Conservation (phyloP, 2,888 invertebrate genomes). For the Synergus itoensis region DNA sequence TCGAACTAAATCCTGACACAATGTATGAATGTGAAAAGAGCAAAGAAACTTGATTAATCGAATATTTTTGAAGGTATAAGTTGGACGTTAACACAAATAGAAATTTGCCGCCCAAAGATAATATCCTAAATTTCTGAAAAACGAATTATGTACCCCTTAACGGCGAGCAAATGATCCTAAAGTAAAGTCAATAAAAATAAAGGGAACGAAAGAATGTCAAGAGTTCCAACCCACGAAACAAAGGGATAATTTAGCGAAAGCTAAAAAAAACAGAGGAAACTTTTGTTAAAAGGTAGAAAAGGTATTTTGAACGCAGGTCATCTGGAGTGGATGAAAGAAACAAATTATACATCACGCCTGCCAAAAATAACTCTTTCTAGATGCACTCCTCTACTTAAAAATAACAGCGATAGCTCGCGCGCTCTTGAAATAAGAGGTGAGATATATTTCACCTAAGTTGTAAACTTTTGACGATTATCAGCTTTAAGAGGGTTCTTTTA, state of each 20-base stretch:
- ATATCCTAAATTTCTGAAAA: background rate
- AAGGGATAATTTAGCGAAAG: slow-evolving; percentile 22
- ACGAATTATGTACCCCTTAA: background rate
- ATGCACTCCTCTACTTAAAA: slow-evolving; percentile 32
- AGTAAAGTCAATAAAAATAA: slow-evolving; percentile 8
- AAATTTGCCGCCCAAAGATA: background rate
- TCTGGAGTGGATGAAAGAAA: slow-evolving; percentile 28
- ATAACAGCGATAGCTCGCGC: slow-evolving; percentile 13
- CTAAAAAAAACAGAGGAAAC: slow-evolving; percentile 9
- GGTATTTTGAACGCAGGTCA: slow-evolving; percentile 11
- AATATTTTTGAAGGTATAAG: background rate
- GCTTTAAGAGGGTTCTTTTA: slow-evolving; percentile 2
- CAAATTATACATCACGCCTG: slow-evolving; percentile 26
- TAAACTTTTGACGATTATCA: slow-evolving; percentile 11
- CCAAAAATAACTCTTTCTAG: slow-evolving; percentile 37
- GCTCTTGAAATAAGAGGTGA: slow-evolving; percentile 27
- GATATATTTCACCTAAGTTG: slow-evolving; percentile 23
- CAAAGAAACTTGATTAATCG: too few species aligned
- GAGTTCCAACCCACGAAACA: background rate
- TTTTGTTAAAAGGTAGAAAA: slow-evolving; percentile 18
- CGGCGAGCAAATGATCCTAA: slow-evolving; percentile 1
- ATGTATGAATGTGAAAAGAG: too few species aligned
- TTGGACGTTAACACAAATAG: background rate
- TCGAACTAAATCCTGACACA: too few species aligned
- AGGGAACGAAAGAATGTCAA: slow-evolving; percentile 2